Evolutionary conservation across 2,888 invertebrate species (phyloP), one percentile per base, ranked within the genome.

Genomic region (Trilocha varians): DNA sequence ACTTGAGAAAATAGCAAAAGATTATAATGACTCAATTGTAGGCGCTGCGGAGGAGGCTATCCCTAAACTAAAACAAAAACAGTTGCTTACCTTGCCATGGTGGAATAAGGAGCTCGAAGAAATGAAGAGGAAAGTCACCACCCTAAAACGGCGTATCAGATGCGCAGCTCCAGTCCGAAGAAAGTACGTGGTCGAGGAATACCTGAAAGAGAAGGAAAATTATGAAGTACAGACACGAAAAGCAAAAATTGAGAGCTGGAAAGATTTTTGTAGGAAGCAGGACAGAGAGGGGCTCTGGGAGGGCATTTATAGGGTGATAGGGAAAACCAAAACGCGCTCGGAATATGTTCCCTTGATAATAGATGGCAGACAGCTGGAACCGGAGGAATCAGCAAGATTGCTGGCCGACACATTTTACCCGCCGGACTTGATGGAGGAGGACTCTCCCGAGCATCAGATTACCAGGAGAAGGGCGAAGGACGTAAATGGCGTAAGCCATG

Each of bases 191-290:
- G 39, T 53, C 11, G 35, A 39, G 0, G 43, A 43, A 38, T 55
- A 42, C 40, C 40, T 40, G 36, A 25, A 41, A 41, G 5, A 13
- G 25, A 53, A 49, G 39, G 45, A 45, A 40, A 17, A 34, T 16
- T 53, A 56, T 39, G 45, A 52, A 32, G 9, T 2, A 3, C 32
- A 32, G 33, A 43, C 39, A 0, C 35, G 41, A 13, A 33, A 17
- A 6, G 51, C 53, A 0, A 44, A 46, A 9, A 45, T 32, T 0
- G 16, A 38, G 0, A 52, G 54, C 34, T 54, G 55, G 55, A 58
- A 46, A 15, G 36, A 17, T 1, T 50, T 48, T 14, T 50, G 48
- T 17, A 17, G 16, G 8, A 45, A 39, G 16, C 46, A 49, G n/a
- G 42, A 43, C 1, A 40, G 15, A n/a, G 45, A 40, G 17, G 25